Evolutionary conservation across 2,888 invertebrate genomes (phyloP).

Genomic region (Parnassius glacialis): DNA sequence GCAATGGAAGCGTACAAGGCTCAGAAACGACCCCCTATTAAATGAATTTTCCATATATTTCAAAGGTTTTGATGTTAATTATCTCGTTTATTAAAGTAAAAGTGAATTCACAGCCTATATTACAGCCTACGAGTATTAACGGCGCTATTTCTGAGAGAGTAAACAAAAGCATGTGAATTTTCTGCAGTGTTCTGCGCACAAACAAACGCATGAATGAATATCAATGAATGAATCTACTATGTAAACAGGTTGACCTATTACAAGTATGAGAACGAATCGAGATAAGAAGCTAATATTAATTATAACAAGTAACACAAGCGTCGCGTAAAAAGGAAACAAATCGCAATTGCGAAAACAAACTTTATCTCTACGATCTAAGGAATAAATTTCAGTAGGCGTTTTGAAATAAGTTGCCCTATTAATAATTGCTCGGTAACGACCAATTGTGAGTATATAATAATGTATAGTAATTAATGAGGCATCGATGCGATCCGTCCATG

Average conservation of each 20-base stretch:
- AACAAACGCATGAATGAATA: conserved; percentile 29
- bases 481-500: conserved; percentile 64
- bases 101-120: too few relatives aligned
- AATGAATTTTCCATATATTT: too few relatives aligned
- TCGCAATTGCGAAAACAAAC: neutral
- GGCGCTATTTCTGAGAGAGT: too few relatives aligned
- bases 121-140: too few relatives aligned
- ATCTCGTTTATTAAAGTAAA: too few relatives aligned
- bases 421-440: conserved; percentile 45
- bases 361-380: neutral
- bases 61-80: too few relatives aligned
- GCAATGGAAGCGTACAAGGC: too few relatives aligned
- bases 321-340: neutral
- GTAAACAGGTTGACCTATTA: conserved; percentile 42
- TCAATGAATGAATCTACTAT: conserved; percentile 27
- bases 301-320: conserved; percentile 10
- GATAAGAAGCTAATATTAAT: conserved; percentile 19
- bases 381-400: neutral
- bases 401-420: conserved; percentile 26
- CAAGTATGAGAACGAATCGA: conserved; percentile 13
- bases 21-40: too few relatives aligned
- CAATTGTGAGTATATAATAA: conserved; percentile 57
- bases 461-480: conserved; percentile 64
- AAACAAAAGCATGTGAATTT: too few relatives aligned
- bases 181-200: too few relatives aligned